phyloP scores from a whole-genome alignment of 2,888 invertebrate genomes.

The Drosophila silvestris region DNA sequence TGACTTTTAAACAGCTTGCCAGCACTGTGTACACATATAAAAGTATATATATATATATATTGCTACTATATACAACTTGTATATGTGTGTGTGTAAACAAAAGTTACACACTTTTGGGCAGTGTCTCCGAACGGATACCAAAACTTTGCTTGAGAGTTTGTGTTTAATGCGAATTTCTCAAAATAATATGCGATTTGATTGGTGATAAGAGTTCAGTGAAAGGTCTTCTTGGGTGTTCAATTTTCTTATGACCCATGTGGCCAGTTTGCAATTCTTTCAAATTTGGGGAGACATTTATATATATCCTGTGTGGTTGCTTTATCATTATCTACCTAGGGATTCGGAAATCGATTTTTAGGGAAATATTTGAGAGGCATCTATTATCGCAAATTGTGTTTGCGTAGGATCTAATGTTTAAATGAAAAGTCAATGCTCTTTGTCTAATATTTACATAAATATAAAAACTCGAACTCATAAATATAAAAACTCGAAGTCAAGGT shows the following conservation, averaged over 20 bases:
- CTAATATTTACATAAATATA: not conserved
- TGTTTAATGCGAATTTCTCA: conserved; percentile 16
- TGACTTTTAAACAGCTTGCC: conserved; percentile 33
- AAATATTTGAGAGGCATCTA: not conserved
- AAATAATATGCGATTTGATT: conserved; percentile 3
- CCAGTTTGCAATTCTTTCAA: not conserved
- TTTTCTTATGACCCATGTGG: not conserved
- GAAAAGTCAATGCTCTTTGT: not conserved
- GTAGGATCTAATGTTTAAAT: not conserved
- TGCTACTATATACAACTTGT: not conserved
- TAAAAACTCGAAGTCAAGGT: not conserved
- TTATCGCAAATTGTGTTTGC: not conserved
- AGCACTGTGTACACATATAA: conserved; percentile 8
- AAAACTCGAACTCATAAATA: not conserved
- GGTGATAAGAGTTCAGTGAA: not conserved
- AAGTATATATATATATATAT: not conserved
- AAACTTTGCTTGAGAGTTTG: conserved; percentile 31
- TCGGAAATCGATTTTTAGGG: not conserved
- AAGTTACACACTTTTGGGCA: conserved; percentile 16
- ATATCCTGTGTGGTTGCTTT: not conserved
- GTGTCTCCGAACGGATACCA: conserved; percentile 13
- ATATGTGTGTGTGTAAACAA: conserved; percentile 15
- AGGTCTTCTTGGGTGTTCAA: not conserved
- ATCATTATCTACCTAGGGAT: not conserved
- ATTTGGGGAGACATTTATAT: not conserved